phyloP scores from a whole-genome alignment of 2,797 vertebrate genomes.

The Pagetopsis macropterus region DNA sequence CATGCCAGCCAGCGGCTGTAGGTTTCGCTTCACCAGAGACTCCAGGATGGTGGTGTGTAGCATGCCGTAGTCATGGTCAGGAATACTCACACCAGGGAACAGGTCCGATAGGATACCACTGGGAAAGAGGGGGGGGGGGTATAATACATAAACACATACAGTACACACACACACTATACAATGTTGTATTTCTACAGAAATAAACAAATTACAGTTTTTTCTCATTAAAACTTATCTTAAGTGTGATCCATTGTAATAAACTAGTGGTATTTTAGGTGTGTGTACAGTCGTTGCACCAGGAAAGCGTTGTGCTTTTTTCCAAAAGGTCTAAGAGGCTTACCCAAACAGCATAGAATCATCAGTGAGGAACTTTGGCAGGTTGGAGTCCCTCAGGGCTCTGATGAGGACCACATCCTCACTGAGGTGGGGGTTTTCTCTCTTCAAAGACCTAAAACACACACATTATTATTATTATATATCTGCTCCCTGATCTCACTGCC shows the following conservation, averaged over 20 bases:
- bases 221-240: neutral
- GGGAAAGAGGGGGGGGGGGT: neutral
- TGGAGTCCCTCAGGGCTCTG: conserved; percentile 88
- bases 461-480: too few species aligned
- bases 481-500: too few species aligned
- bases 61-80: conserved; percentile 89
- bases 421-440: conserved; percentile 87
- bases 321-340: conserved; percentile 60
- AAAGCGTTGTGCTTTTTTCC: neutral
- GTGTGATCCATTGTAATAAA: neutral
- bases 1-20: conserved; percentile 86
- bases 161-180: neutral
- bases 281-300: neutral
- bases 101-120: conserved; percentile 92
- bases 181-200: too few species aligned
- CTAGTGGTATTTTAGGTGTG: neutral
- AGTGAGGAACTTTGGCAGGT: conserved; percentile 88
- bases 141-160: conserved; percentile 26
- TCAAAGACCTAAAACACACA: conserved; percentile 82
- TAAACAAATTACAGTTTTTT: neutral
- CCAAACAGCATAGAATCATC: conserved; percentile 87
- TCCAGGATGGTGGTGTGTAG: conserved; percentile 86
- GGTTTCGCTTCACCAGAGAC: conserved; percentile 78
- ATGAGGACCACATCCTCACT: conserved; percentile 90
- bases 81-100: conserved; percentile 89